phyloP scores from a whole-genome alignment of 2,888 invertebrate species.

The Cyrtodaria siliqua region DNA sequence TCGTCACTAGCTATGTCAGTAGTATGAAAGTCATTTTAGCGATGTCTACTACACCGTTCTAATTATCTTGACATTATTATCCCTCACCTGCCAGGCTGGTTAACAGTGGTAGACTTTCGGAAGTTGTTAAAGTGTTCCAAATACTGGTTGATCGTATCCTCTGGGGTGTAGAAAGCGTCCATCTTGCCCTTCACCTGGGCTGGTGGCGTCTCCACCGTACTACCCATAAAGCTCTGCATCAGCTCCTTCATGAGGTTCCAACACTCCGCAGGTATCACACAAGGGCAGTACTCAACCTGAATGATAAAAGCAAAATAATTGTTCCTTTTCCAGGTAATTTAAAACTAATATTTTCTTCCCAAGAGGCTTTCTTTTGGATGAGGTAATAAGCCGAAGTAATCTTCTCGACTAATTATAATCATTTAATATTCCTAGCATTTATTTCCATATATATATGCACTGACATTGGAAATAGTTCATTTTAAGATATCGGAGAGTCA shows the following conservation, averaged over 20 bases:
- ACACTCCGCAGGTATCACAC: constrained; percentile 94
- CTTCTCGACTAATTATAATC: no score
- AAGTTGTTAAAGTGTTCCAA: constrained; percentile 96
- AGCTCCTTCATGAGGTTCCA: constrained; percentile 97
- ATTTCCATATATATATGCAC: no score
- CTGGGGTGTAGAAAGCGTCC: constrained; percentile 95
- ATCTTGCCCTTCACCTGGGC: constrained; percentile 91
- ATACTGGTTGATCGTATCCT: constrained; percentile 97
- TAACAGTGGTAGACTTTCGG: constrained; percentile 88
- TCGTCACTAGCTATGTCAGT: no score
- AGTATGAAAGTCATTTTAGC: no score
- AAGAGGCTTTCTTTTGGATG: no score
- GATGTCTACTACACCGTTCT: no score
- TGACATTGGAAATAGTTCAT: no score
- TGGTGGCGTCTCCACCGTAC: constrained; percentile 88
- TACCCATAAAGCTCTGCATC: constrained; percentile 95
- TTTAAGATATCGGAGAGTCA: no score
- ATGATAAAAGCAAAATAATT: not conserved
- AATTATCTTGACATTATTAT: no score
- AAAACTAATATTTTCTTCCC: not conserved
- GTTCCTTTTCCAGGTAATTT: not conserved
- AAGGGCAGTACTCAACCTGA: constrained; percentile 95
- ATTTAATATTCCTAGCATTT: no score
- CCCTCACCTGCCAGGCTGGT: constrained; percentile 55
- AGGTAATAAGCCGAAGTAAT: no score